Evolutionary conservation across 1,140 invertebrate genomes (phyloP).

Genomic region (Dendroctonus valens): DNA sequence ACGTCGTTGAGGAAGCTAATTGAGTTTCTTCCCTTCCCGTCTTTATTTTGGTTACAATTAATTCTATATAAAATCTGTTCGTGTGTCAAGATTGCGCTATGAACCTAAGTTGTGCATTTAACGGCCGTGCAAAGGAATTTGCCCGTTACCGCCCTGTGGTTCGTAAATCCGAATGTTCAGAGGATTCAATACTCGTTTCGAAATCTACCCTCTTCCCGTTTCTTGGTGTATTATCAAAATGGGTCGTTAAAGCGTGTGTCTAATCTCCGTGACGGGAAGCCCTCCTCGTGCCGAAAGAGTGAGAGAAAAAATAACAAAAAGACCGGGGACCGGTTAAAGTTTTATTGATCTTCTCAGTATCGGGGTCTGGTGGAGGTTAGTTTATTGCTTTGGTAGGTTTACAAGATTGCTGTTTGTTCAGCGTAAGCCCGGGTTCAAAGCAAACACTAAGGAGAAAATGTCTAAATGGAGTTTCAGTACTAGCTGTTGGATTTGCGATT

Average conservation of each 20-base stretch:
- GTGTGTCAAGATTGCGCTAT: background rate
- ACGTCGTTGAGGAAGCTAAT: too few relatives aligned
- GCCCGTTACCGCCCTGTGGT: background rate
- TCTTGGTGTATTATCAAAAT: conserved; percentile 15
- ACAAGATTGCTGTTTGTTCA: conserved; percentile 33
- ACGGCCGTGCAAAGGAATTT: background rate
- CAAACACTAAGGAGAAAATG: conserved; percentile 18
- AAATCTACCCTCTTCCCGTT: conserved; percentile 2
- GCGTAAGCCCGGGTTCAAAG: conserved; percentile 24
- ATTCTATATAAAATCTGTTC: background rate
- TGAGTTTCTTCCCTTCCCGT: too few relatives aligned
- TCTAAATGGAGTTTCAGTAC: conserved; percentile 22
- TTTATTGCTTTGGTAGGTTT: conserved; percentile 32
- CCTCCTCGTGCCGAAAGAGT: conserved; percentile 11
- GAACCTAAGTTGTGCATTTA: background rate
- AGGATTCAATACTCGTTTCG: background rate
- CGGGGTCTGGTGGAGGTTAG: conserved; percentile 28
- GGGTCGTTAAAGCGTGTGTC: conserved; percentile 24
- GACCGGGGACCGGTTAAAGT: conserved; percentile 25
- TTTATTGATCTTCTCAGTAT: conserved; percentile 33
- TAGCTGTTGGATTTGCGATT: conserved; percentile 15
- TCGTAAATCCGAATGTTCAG: conserved; percentile 6
- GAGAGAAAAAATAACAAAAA: conserved; percentile 26
- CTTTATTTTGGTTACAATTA: background rate
- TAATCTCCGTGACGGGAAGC: conserved; percentile 21